Evolutionary conservation across 2,113 vertebrate genomes (phyloP).

Genomic region (Numida meleagris): DNA sequence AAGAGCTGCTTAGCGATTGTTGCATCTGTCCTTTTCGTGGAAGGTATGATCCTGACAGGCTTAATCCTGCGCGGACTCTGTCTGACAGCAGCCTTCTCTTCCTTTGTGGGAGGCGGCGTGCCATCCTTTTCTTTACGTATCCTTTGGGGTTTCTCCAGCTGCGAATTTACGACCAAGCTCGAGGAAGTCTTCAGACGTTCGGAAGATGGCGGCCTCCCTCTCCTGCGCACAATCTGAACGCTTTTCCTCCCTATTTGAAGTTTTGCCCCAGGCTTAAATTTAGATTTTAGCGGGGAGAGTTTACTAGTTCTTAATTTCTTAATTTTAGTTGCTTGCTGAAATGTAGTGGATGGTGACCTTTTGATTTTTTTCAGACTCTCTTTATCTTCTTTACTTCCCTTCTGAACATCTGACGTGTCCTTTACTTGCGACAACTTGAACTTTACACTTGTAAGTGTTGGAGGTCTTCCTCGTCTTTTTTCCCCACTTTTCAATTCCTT

Average conservation of each 20-base stretch:
- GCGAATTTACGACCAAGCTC: conserved; percentile 74
- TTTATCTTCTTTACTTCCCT: conserved; percentile 82
- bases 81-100: conserved; percentile 80
- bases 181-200: conserved; percentile 89
- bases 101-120: conserved; percentile 78
- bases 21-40: conserved; percentile 94
- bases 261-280: conserved; percentile 86
- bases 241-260: conserved; percentile 84
- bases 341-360: conserved; percentile 81
- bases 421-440: conserved; percentile 81
- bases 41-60: conserved; percentile 92
- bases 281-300: conserved; percentile 91
- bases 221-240: conserved; percentile 86
- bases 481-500: conserved; percentile 83
- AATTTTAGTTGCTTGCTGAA: conserved; percentile 88
- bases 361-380: conserved; percentile 88
- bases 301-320: conserved; percentile 92
- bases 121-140: conserved; percentile 83
- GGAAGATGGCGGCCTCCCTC: conserved; percentile 91
- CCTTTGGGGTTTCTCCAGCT: conserved; percentile 87
- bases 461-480: conserved; percentile 93
- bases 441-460: conserved; percentile 85
- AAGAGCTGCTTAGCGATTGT: conserved; percentile 95
- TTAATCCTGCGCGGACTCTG: conserved; percentile 96
- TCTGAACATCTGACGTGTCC: conserved; percentile 71